phyloP scores from a whole-genome alignment of 2,113 vertebrate genomes.

The Ictalurus furcatus region DNA sequence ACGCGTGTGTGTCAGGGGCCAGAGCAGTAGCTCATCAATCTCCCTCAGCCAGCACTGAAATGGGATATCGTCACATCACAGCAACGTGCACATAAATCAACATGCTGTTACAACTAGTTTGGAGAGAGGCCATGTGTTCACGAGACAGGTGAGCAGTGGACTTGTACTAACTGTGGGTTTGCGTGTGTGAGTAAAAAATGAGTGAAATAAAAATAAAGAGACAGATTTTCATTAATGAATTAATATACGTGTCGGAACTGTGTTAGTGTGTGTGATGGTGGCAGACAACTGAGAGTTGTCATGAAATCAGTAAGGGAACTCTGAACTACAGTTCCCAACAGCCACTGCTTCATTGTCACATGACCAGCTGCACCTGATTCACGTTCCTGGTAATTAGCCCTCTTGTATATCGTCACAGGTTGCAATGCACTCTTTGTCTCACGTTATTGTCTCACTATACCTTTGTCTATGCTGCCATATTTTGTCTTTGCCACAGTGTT shows the following conservation, averaged over 20 bases:
- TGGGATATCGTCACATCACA: slow-evolving; percentile 45
- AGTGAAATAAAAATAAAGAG: neutral
- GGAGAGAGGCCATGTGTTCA: slow-evolving; percentile 17
- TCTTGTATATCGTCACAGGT: no score
- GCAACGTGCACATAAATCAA: slow-evolving; percentile 33
- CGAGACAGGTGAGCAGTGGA: slow-evolving; percentile 16
- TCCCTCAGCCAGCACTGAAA: slow-evolving; percentile 42
- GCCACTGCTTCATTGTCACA: no score
- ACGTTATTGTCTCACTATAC: no score
- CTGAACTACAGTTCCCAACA: no score
- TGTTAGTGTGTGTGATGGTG: no score
- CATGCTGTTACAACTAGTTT: slow-evolving; percentile 29
- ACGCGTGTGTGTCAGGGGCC: slow-evolving; percentile 46
- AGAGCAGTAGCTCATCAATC: slow-evolving; percentile 51
- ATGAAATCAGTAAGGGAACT: no score
- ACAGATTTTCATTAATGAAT: neutral
- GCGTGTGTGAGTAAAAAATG: neutral
- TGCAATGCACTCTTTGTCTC: no score
- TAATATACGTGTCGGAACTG: neutral
- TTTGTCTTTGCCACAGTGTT: no score
- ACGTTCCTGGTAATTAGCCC: no score
- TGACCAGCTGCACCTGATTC: no score
- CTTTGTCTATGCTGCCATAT: no score
- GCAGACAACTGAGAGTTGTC: no score
- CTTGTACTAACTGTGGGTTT: neutral